These are phyloP conservation scores for Pterophyllum scalare DNA, from an alignment of 2,113 vertebrate species.

Conservation along the genomic window DNA sequence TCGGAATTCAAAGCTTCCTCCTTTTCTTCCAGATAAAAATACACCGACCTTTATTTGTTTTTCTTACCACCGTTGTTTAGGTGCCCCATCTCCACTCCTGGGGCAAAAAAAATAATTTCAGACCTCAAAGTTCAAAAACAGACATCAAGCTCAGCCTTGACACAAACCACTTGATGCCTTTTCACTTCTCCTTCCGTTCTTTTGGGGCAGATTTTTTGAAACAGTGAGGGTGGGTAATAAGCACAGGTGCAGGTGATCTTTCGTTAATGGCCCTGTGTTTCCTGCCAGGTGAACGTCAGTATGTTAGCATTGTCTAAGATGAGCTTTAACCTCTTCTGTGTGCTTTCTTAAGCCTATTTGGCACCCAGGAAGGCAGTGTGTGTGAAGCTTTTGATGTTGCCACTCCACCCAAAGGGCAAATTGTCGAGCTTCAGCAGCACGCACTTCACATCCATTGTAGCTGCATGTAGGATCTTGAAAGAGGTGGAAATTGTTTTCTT, in stretches of 20 bases:
- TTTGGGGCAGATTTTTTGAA: conserved; percentile 22
- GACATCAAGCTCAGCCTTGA: conserved; percentile 41
- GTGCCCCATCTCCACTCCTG: conserved; percentile 32
- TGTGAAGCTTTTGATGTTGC: conserved; percentile 61
- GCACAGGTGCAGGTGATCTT: conserved; percentile 61
- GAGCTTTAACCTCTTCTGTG: conserved; percentile 27
- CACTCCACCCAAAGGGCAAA: conserved; percentile 53
- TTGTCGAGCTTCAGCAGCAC: conserved; percentile 7
- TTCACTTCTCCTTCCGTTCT: conserved; percentile 30
- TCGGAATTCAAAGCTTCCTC: conserved; percentile 62
- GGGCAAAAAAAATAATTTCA: conserved; percentile 25
- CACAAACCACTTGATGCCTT: conserved; percentile 33
- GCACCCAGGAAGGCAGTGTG: conserved; percentile 13
- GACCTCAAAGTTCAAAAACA: conserved; percentile 25
- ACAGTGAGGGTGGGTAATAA: conserved; percentile 1
- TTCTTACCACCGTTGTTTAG: conserved; percentile 50
- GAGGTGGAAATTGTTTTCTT: conserved; percentile 31
- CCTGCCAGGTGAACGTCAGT: conserved; percentile 49
- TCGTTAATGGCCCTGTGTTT: conserved; percentile 30
- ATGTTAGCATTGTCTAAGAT: conserved; percentile 1
- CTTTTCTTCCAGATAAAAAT: conserved; percentile 68
- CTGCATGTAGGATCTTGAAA: conserved; percentile 62
- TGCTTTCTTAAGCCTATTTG: conserved; percentile 47
- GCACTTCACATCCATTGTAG: neutral
- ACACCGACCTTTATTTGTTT: conserved; percentile 55